These are phyloP conservation scores for Ochotona princeps DNA, from an alignment of 2,113 vertebrate species.

Conservation along the genomic window DNA sequence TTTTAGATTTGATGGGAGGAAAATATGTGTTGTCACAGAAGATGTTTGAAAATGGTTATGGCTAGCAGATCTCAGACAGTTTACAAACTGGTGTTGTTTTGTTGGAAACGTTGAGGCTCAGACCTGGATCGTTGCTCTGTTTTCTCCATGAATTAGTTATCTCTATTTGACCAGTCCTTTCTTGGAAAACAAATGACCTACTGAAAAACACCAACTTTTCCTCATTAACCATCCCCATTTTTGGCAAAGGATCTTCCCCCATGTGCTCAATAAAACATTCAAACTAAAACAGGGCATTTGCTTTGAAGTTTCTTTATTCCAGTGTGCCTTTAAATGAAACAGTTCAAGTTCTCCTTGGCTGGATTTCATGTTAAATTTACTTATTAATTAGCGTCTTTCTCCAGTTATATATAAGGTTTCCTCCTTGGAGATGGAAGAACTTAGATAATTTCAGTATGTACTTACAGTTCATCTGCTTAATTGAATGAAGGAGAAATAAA, in stretches of 20 bases:
- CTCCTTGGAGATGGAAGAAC: conserved; percentile 74
- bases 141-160: conserved; percentile 65
- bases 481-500: conserved; percentile 59
- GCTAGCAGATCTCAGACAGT: conserved; percentile 34
- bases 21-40: conserved; percentile 34
- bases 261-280: conserved; percentile 73
- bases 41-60: conserved; percentile 40
- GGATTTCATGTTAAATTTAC: conserved; percentile 69
- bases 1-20: conserved; percentile 1
- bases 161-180: conserved; percentile 38
- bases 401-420: conserved; percentile 73
- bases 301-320: conserved; percentile 77
- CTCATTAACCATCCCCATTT: conserved; percentile 71
- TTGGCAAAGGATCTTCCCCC: conserved; percentile 48
- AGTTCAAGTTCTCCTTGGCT: conserved; percentile 67
- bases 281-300: conserved; percentile 53
- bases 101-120: conserved; percentile 30
- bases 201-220: conserved; percentile 66
- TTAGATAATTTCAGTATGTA: conserved; percentile 70
- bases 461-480: conserved; percentile 71
- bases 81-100: conserved; percentile 63
- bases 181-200: conserved; percentile 29
- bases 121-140: conserved; percentile 64
- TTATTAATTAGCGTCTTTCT: conserved; percentile 79
- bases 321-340: conserved; percentile 66